A percentile compares a stretch with the other conserved stretches of the same genome.
Conservation (phyloP, 2,888 invertebrate species). For the Hedychridium roseum region DNA sequence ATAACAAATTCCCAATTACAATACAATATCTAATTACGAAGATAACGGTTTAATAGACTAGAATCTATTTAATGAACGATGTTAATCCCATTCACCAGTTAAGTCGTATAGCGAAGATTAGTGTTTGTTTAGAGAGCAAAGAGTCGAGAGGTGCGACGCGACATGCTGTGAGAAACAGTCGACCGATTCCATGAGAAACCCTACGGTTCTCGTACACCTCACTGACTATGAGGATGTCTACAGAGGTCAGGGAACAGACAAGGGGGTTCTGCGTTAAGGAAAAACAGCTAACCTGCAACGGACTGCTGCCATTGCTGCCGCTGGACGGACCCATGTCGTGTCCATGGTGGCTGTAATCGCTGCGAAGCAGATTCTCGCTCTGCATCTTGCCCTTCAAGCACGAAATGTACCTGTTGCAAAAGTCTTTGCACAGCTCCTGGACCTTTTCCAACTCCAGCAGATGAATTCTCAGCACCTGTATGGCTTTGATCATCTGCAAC, state of each 20-base stretch:
- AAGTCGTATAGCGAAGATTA: too few relatives aligned
- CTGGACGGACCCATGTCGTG: slow-evolving; percentile 59
- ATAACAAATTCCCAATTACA: too few relatives aligned
- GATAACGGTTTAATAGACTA: too few relatives aligned
- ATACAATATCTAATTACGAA: too few relatives aligned
- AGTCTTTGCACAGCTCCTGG: slow-evolving; percentile 93
- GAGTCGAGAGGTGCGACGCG: too few relatives aligned
- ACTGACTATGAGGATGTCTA: slow-evolving; percentile 57
- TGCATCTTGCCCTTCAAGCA: slow-evolving; percentile 92
- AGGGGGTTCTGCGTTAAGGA: slow-evolving; percentile 33
- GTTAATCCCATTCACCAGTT: too few relatives aligned
- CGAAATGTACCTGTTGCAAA: slow-evolving; percentile 91
- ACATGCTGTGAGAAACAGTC: too few relatives aligned
- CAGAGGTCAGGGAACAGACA: slow-evolving; percentile 53
- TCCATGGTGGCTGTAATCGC: slow-evolving; percentile 74
- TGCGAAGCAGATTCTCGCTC: slow-evolving; percentile 83
- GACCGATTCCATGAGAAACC: too few relatives aligned
- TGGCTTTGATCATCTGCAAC: slow-evolving; percentile 82
- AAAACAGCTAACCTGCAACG: slow-evolving; percentile 61
- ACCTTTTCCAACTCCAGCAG: slow-evolving; percentile 92
- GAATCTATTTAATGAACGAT: too few relatives aligned
- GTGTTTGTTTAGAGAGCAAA: too few relatives aligned
- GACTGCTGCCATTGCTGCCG: slow-evolving; percentile 62
- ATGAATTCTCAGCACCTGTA: slow-evolving; percentile 92
- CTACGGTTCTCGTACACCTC: slow-evolving; percentile 51